Conservation (phyloP, 2,888 invertebrate species). For the Abrostola tripartita region DNA sequence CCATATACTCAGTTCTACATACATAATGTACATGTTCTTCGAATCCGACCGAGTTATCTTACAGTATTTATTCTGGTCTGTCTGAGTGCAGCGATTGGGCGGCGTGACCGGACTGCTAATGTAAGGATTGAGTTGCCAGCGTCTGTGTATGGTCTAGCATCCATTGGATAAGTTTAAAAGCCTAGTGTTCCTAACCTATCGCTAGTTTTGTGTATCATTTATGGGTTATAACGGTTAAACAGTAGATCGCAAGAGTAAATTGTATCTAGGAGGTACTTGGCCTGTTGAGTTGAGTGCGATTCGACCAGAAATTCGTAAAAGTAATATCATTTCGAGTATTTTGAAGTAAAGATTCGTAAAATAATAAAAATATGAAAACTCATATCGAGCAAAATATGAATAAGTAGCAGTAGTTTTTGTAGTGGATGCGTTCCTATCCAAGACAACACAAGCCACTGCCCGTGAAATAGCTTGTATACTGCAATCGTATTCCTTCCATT, state of each 20-base stretch:
- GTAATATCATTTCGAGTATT: too few species aligned
- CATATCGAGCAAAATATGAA: neutral
- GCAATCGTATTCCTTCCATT: conserved; percentile 50
- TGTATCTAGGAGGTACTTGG: too few species aligned
- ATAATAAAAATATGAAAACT: too few species aligned
- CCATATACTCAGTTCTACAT: conserved; percentile 8
- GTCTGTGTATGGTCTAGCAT: conserved; percentile 43
- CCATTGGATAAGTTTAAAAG: conserved; percentile 12
- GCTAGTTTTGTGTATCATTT: too few species aligned
- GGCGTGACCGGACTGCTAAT: conserved; percentile 70
- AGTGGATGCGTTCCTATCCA: conserved; percentile 41
- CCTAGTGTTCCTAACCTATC: too few species aligned
- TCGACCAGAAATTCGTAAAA: too few species aligned
- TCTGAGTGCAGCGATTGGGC: conserved; percentile 64
- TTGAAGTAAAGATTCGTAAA: too few species aligned
- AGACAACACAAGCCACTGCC: conserved; percentile 55
- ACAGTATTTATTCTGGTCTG: conserved; percentile 66
- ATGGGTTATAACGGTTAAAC: too few species aligned
- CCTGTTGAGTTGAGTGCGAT: too few species aligned
- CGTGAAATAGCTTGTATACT: conserved; percentile 64
- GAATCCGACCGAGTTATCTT: conserved; percentile 53
- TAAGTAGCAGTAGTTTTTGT: neutral
- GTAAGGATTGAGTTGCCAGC: conserved; percentile 60
- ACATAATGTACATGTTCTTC: conserved; percentile 26
- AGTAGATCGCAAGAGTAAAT: too few species aligned